Base-by-base conservation (phyloP, 2,888 invertebrate genomes). In the Apamea anceps region DNA sequence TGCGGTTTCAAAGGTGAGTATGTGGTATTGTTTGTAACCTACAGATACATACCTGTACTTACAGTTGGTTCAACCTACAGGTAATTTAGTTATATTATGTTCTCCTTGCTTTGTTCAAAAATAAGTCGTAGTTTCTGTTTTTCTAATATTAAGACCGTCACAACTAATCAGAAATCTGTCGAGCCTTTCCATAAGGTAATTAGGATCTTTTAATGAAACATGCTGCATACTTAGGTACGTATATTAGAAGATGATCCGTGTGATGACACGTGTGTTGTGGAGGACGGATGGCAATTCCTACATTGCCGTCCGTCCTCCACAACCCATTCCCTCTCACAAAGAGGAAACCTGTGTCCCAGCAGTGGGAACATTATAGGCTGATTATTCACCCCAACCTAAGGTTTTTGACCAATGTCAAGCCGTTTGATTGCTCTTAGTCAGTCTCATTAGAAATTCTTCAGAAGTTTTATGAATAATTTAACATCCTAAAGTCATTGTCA, bases 381-480 rank as follows among this genome's bases (percentile, higher is more conserved):
- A n/a, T 60, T n/a, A 60, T 60, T 2, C 12, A 54, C 5, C 21
- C 18, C 21, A 45, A 13, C 18, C 6, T 6, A n/a, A 65, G 28
- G n/a, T 28, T 48, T 73, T 10, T 48, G 45, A 48, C n/a, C 32
- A 65, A 28, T 45, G n/a, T 54, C 32, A 72, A 80, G 62, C 0
- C 32, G 0, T 25, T 57, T 65, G 25, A 25, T 57, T n/a, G n/a
- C 63, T 28, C n/a, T 25, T 18, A 28, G 4, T 0, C 63, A 54
- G 28, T 62, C 18, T 65, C 37, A 74, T 74, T 74, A 28, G 2
- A 2, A 74, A 82, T 82, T 65, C 25, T 1, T 54, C 4, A 15
- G 21, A 25, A 60, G 57, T 60, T 60, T 4, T 13, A n/a, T 12
- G 12, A 54, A 54, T 54, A 54, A 5, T 54, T 54, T n/a, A 13